phyloP scores from a whole-genome alignment of 2,888 invertebrate genomes.

The Drosophila paranaensis region DNA sequence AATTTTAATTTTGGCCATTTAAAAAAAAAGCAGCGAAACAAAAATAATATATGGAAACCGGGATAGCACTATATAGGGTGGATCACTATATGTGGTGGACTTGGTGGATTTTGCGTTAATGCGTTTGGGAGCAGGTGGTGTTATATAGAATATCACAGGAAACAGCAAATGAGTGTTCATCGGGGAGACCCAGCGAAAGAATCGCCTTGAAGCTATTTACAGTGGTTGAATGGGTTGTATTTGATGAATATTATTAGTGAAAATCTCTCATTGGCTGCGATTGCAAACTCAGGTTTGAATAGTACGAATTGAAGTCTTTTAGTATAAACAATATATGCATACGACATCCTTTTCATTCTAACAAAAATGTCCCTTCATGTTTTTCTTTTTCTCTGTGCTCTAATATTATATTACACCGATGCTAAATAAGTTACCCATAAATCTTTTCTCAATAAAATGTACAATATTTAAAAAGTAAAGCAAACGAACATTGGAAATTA shows the following conservation, averaged over 20 bases:
- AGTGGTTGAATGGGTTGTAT: not conserved
- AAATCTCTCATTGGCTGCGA: not conserved
- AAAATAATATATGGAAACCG: constrained; percentile 37
- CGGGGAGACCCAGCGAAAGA: not conserved
- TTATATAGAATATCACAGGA: constrained; percentile 15
- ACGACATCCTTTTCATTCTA: not conserved
- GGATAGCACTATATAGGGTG: constrained; percentile 27
- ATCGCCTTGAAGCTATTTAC: constrained; percentile 5
- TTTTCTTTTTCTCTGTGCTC: not conserved
- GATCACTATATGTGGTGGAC: constrained; percentile 35
- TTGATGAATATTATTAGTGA: constrained; percentile 1
- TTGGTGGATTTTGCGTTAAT: constrained; percentile 19
- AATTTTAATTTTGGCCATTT: constrained; percentile 76
- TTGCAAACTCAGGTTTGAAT: not conserved
- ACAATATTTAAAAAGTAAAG: constrained; percentile 43
- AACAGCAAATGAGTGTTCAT: not conserved
- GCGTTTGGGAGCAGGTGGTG: constrained; percentile 19
- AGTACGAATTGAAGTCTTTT: not conserved
- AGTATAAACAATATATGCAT: not conserved
- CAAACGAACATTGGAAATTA: constrained; percentile 39
- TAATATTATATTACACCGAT: not conserved
- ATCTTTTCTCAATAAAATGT: constrained; percentile 24
- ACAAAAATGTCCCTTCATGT: not conserved
- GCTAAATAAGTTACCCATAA: constrained; percentile 3
- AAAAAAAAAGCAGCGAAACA: constrained; percentile 32